Evolutionary conservation across 2,888 invertebrate species (phyloP).

Genomic region (Endotricha flammealis): DNA sequence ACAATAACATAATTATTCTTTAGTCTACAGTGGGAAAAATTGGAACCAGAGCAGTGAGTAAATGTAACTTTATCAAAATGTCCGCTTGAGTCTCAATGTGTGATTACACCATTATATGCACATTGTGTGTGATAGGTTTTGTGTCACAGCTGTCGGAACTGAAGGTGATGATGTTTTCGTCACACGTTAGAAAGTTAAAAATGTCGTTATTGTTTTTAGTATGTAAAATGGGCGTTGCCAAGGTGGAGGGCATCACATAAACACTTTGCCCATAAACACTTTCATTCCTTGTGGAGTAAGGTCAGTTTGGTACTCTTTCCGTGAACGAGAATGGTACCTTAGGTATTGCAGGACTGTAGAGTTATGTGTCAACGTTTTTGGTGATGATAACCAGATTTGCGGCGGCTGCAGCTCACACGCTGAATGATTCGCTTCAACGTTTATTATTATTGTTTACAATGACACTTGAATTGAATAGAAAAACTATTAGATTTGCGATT

Average conservation of each 20-base stretch:
- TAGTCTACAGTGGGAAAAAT: slow-evolving; percentile 65
- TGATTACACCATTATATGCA: slow-evolving; percentile 27
- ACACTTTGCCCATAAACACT: slow-evolving; percentile 64
- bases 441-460: slow-evolving; percentile 3
- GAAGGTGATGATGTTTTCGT: slow-evolving; percentile 5
- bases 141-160: slow-evolving; percentile 1
- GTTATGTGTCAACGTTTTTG: slow-evolving; percentile 22
- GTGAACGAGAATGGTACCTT: slow-evolving; percentile 24
- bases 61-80: slow-evolving; percentile 33
- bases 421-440: slow-evolving; percentile 33
- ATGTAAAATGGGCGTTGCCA: slow-evolving; percentile 72
- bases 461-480: slow-evolving; percentile 1
- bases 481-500: background rate
- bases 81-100: slow-evolving; percentile 22
- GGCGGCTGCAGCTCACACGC: slow-evolving; percentile 45
- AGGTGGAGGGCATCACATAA: slow-evolving; percentile 75
- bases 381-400: slow-evolving; percentile 26
- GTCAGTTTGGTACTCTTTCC: slow-evolving; percentile 55
- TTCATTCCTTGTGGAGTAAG: slow-evolving; percentile 63
- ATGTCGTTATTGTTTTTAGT: slow-evolving; percentile 63
- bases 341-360: slow-evolving; percentile 24
- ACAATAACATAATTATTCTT: slow-evolving; percentile 44
- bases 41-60: slow-evolving; percentile 71
- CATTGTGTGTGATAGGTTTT: slow-evolving; percentile 8
- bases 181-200: slow-evolving; percentile 23